Base-by-base conservation (phyloP, 2,797 vertebrate genomes). In the Amblyopsis hoosieri region DNA sequence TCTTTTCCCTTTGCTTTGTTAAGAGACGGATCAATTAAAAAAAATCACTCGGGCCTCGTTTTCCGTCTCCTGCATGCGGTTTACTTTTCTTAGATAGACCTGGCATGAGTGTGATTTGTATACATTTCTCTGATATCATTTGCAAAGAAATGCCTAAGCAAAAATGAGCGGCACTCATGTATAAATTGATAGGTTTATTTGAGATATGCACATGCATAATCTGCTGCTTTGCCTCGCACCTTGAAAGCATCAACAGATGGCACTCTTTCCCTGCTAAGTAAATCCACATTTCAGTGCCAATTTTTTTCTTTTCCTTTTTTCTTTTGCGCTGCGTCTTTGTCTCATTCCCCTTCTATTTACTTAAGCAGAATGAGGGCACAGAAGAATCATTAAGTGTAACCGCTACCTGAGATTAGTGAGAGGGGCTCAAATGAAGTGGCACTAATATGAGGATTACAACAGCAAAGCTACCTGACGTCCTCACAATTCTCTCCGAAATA, bases 371-470 rank as follows among this genome's bases (percentile, higher is more conserved):
- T 87, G 83, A 89, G 89, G 84, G 76, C 85, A 89, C 85, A 63
- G 64, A 80, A 87, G 88, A 90, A 87, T 90, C 86, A 90, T 91
- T 92, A 91, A 90, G 89, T 89, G 88, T 90, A 92, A 92, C 88
- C 71, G 84, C 90, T 91, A 93, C 87, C 88, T 90, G 88, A 91
- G 90, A 90, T 93, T 92, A 92, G 88, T 67, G 78, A 86, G 85
- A 87, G 78, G 85, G 80, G 76, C 91, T 89, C 86, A 90, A 92
- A 91, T 92, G 88, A 92, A 93, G 91, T 92, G 89, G 86, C 90
- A 92, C 89, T 92, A 92, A 93, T 94, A 92, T 91, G 90, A 81
- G 91, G 90, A 93, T 93, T 94, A 94, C 88, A 90, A 88, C 82
- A 69, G 87, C 84, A 90, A 91, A 92, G 88, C 89, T 86, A 91